Evolutionary conservation across 2,113 vertebrate species (phyloP), one percentile per base, ranked within the genome.

Genomic region (Chrysemys picta): DNA sequence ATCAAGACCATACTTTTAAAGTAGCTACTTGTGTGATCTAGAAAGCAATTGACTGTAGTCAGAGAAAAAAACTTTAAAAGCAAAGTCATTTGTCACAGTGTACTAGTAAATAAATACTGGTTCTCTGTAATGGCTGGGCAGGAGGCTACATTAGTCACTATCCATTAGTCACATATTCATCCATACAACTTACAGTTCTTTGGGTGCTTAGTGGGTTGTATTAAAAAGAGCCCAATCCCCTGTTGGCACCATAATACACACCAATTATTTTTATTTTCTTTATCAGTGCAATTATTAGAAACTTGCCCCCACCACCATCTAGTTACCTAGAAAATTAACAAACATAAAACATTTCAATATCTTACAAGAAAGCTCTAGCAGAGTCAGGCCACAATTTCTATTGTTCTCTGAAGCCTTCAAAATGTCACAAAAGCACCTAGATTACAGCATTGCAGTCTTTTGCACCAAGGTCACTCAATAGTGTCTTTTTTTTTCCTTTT

Each of bases 151-250:
- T 96, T 96, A 95, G 24, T 97, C 10, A 78, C 42, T 92, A 62
- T 94, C 95, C 93, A 89, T 97, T 93, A 96, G 93, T 53, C 89
- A 93, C 86, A 93, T 11, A 22, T 93, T 97, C 75, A 83, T 72
- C 87, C 95, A 59, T 81, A 96, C 24, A 82, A n/a, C 10, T 80
- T 11, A 16, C 35, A 88, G 16, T 87, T 94, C 83, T 94, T 80
- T 92, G 86, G 25, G 22, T 38, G 85, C 84, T 80, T 10, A 86
- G 8, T 53, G 29, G 31, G 82, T 59, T 85, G 22, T 53, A 19
- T 27, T 75, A 82, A 56, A 90, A 89, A 87, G 93, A 91, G 2
- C 29, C 90, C 4, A 14, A 29, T 56, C 92, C 57, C 82, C 52
- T 8, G 17, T 85, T 92, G 49, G 59, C 83, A 59, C 29, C 47